These are phyloP conservation scores for Antitype chi DNA, from an alignment of 2,888 invertebrate species.

Conservation along the genomic window DNA sequence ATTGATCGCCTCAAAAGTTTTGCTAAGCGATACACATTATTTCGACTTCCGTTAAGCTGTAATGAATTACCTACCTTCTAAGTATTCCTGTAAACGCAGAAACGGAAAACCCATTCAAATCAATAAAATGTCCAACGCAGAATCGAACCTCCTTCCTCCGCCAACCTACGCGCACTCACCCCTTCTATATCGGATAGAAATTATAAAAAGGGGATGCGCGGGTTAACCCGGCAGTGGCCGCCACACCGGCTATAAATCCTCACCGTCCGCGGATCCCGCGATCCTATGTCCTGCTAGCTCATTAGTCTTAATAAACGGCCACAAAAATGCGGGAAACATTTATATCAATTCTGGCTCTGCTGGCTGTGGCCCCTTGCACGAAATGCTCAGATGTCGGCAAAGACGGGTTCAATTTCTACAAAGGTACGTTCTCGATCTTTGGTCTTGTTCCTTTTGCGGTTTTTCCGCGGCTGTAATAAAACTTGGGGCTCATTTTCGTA, in stretches of 20 bases:
- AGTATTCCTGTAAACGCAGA: not conserved
- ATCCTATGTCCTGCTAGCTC: constrained; percentile 69
- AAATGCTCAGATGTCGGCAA: constrained; percentile 80
- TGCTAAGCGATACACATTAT: not conserved
- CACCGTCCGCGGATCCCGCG: constrained; percentile 48
- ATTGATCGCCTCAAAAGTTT: not conserved
- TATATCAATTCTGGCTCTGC: constrained; percentile 80
- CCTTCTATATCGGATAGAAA: constrained; percentile 60
- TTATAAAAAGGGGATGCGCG: constrained; percentile 79
- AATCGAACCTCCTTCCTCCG: constrained; percentile 62
- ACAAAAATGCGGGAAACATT: constrained; percentile 83
- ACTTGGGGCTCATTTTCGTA: constrained; percentile 7
- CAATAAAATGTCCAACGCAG: not conserved
- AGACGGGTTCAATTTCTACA: constrained; percentile 87
- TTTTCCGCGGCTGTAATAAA: constrained; percentile 16
- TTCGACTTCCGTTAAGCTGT: not conserved
- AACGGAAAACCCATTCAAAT: not conserved
- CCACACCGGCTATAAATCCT: constrained; percentile 62
- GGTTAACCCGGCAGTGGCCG: constrained; percentile 66
- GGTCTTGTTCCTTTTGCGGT: constrained; percentile 37
- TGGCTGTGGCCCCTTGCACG: constrained; percentile 71
- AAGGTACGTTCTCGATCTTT: constrained; percentile 76
- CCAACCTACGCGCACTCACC: constrained; percentile 40
- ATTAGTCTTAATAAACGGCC: constrained; percentile 75
- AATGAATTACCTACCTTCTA: not conserved